These are phyloP conservation scores for Elachura formosa DNA, from an alignment of 2,113 vertebrate genomes.

Conservation along the genomic window DNA sequence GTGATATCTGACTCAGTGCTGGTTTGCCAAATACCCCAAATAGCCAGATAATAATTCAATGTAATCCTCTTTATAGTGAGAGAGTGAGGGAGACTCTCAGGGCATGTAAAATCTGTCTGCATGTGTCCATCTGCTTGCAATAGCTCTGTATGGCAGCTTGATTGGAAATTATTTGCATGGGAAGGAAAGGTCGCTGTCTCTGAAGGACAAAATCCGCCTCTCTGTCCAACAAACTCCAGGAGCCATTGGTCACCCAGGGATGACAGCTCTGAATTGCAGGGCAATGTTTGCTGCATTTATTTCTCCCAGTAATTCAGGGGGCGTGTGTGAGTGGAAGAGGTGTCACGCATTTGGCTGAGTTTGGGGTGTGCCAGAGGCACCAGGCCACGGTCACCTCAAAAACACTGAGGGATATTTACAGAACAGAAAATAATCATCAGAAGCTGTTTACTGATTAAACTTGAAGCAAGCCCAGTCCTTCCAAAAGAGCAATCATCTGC, in stretches of 20 bases:
- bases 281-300: conserved; percentile 25
- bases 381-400: conserved; percentile 54
- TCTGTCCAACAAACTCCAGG: neutral
- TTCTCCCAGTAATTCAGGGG: conserved; percentile 10
- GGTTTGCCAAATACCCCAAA: neutral
- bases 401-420: conserved; percentile 21
- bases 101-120: neutral
- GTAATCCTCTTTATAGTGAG: neutral
- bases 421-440: conserved; percentile 26
- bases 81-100: neutral
- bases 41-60: neutral
- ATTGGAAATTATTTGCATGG: neutral
- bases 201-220: conserved; percentile 33
- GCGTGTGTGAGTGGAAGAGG: neutral
- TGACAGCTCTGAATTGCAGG: conserved; percentile 59
- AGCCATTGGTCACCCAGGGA: conserved; percentile 34
- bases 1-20: neutral
- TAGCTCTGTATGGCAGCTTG: neutral
- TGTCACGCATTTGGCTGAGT: neutral
- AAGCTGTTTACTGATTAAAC: conserved; percentile 66
- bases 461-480: conserved; percentile 53
- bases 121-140: neutral
- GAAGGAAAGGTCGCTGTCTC: conserved; percentile 10
- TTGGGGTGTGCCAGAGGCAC: conserved; percentile 13
- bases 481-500: conserved; percentile 64